Evolutionary conservation across 2,888 invertebrate genomes (phyloP).

Genomic region (Petrophora chlorosata): DNA sequence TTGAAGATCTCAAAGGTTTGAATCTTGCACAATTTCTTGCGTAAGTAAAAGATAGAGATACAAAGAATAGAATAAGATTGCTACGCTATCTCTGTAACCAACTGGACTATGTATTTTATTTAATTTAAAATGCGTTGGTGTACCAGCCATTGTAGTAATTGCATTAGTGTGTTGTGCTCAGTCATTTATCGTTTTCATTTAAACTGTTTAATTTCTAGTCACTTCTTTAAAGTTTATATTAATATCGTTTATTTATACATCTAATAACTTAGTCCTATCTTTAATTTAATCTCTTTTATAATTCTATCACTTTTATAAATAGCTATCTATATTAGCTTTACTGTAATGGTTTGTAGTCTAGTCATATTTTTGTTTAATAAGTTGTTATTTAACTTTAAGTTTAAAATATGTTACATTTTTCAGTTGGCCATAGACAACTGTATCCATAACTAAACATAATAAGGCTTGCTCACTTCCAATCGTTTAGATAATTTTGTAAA

Average conservation of each 20-base stretch:
- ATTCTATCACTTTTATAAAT: too few relatives aligned
- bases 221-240: too few relatives aligned
- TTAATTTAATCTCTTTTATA: too few relatives aligned
- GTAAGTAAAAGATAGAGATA: slow-evolving; percentile 64
- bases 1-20: slow-evolving; percentile 43
- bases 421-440: slow-evolving; percentile 51
- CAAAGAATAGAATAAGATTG: slow-evolving; percentile 27
- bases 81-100: slow-evolving; percentile 30
- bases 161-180: too few relatives aligned
- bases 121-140: background rate
- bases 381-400: background rate
- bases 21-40: slow-evolving; percentile 76
- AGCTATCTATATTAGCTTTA: too few relatives aligned
- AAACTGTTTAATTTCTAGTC: too few relatives aligned
- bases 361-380: background rate
- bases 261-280: too few relatives aligned
- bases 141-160: background rate
- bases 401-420: slow-evolving; percentile 13
- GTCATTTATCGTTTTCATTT: too few relatives aligned
- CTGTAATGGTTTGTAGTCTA: too few relatives aligned
- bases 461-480: slow-evolving; percentile 71
- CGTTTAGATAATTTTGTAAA: slow-evolving; percentile 28
- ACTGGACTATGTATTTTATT: slow-evolving; percentile 16
- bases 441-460: slow-evolving; percentile 41
- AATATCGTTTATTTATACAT: too few relatives aligned